These are phyloP conservation scores for Heliconius ismenius DNA, from an alignment of 2,888 invertebrate genomes.

Conservation along the genomic window DNA sequence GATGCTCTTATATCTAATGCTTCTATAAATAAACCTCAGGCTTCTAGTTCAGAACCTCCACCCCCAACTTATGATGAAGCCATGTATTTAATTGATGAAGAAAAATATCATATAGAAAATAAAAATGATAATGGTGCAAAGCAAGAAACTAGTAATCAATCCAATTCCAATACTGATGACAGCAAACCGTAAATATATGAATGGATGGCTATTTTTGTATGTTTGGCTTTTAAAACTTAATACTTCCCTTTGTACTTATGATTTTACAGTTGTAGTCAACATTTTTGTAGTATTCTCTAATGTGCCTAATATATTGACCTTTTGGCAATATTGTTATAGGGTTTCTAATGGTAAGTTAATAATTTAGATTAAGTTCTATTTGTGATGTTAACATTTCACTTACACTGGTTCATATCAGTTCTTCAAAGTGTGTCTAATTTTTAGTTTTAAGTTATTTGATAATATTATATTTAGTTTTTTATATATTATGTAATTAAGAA, in stretches of 20 bases:
- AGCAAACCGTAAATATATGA: slow-evolving; percentile 61
- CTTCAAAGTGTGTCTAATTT: slow-evolving; percentile 29
- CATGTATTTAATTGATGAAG: slow-evolving; percentile 79
- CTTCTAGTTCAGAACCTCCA: slow-evolving; percentile 80
- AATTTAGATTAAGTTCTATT: slow-evolving; percentile 40
- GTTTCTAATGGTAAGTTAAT: slow-evolving; percentile 43
- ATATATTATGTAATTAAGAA: slow-evolving; percentile 15
- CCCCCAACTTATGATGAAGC: slow-evolving; percentile 86
- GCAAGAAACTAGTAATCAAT: slow-evolving; percentile 68
- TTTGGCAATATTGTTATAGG: slow-evolving; percentile 63
- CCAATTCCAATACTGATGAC: slow-evolving; percentile 57
- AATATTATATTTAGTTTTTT: slow-evolving; percentile 25
- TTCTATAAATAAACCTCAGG: slow-evolving; percentile 68
- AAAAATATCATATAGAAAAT: slow-evolving; percentile 61
- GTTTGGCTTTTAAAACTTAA: slow-evolving; percentile 66
- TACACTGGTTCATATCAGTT: slow-evolving; percentile 27
- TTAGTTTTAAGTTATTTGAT: slow-evolving; percentile 31
- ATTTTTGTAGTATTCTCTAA: slow-evolving; percentile 69
- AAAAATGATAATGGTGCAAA: slow-evolving; percentile 62
- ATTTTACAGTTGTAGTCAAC: slow-evolving; percentile 59
- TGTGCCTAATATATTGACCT: slow-evolving; percentile 76
- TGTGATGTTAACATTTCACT: slow-evolving; percentile 39
- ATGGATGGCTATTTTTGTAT: slow-evolving; percentile 51
- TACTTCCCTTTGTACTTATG: slow-evolving; percentile 77
- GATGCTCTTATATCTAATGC: slow-evolving; percentile 80